phyloP scores from a whole-genome alignment of 1,140 invertebrate genomes.

The Gonioctena quinquepunctata region DNA sequence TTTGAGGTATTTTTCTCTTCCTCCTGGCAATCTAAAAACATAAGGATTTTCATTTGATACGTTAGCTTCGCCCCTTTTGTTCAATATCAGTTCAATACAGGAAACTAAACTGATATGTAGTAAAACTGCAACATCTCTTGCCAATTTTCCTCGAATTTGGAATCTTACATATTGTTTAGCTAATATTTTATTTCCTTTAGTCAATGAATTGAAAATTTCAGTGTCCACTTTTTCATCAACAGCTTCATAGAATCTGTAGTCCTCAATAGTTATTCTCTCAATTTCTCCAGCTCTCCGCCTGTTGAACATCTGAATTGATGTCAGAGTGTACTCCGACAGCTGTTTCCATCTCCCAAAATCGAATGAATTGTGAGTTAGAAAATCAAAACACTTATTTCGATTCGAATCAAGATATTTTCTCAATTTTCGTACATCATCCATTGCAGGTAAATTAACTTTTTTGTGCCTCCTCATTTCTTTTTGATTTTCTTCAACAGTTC shows the following conservation, averaged over 20 bases:
- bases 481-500: conserved; percentile 1
- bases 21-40: background rate
- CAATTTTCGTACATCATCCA: background rate
- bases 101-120: background rate
- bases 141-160: background rate
- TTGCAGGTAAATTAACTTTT: background rate
- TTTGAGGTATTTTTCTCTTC: background rate
- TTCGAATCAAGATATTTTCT: background rate
- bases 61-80: background rate
- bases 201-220: too few species aligned
- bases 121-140: background rate
- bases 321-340: background rate
- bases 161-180: background rate
- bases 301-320: conserved; percentile 3
- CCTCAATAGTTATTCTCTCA: background rate
- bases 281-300: conserved; percentile 7
- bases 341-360: background rate
- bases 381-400: background rate
- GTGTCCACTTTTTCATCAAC: background rate
- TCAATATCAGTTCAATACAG: background rate
- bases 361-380: background rate
- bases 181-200: too few species aligned
- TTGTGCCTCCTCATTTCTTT: background rate
- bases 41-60: background rate
- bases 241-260: background rate